Percentiles rank a stretch among this genome's conserved stretches.
Evolutionary conservation across 2,888 invertebrate species (phyloP).

Genomic region (Troides aeacus): DNA sequence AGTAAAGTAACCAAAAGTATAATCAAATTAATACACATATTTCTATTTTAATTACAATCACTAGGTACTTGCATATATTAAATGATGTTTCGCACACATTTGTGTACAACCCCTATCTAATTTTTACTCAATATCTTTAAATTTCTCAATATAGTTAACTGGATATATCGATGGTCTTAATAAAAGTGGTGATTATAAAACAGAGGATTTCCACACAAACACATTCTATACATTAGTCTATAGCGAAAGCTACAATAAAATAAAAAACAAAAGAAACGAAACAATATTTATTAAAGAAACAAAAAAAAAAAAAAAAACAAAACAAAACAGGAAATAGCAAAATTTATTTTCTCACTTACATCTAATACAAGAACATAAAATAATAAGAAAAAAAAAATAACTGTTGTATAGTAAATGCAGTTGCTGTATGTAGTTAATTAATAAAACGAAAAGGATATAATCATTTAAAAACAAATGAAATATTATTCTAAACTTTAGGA

Average conservation of each 20-base stretch:
- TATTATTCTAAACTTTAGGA: no score
- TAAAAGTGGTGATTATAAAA: neutral
- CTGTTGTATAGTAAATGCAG: no score
- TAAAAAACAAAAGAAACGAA: slow-evolving; percentile 27
- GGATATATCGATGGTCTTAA: neutral
- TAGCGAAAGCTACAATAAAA: slow-evolving; percentile 29
- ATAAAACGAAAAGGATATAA: no score
- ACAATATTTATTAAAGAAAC: slow-evolving; percentile 28
- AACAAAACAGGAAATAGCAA: neutral
- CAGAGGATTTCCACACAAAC: neutral
- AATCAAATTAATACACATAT: no score
- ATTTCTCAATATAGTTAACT: neutral
- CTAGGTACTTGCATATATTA: no score
- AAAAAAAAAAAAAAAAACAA: slow-evolving; percentile 29
- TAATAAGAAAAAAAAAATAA: neutral
- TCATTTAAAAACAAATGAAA: no score
- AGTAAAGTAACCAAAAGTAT: no score
- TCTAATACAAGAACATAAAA: neutral
- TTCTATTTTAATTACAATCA: no score
- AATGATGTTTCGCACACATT: no score
- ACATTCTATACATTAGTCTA: neutral
- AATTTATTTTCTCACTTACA: neutral
- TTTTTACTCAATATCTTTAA: neutral
- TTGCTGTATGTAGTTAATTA: no score
- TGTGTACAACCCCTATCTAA: neutral